Conservation (phyloP, 2,888 invertebrate genomes). For the Cremastinae sp. region DNA sequence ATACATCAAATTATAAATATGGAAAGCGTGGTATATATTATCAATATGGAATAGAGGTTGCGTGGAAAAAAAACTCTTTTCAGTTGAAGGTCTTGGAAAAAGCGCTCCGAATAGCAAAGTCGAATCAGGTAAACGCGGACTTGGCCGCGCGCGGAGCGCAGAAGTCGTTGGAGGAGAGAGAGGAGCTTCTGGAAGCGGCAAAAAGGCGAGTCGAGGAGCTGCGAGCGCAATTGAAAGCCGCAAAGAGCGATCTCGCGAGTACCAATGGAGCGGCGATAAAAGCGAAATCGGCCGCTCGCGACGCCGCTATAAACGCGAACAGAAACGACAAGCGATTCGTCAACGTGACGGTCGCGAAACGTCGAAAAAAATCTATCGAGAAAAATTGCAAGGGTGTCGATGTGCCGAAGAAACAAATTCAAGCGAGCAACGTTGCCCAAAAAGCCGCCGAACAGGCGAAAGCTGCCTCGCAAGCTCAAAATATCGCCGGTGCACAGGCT, state of each 20-base stretch:
- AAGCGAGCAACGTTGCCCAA: slow-evolving; percentile 85
- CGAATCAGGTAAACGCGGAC: slow-evolving; percentile 84
- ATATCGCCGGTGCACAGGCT: slow-evolving; percentile 85
- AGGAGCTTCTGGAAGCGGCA: slow-evolving; percentile 86
- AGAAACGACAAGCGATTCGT: slow-evolving; percentile 61
- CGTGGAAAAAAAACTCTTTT: too few species aligned
- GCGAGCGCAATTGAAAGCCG: slow-evolving; percentile 83
- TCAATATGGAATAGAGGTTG: too few species aligned
- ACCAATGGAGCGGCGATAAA: slow-evolving; percentile 86
- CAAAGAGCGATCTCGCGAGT: slow-evolving; percentile 84
- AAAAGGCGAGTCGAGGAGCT: slow-evolving; percentile 85
- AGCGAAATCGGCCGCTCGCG: slow-evolving; percentile 85
- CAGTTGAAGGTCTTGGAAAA: slow-evolving; percentile 80
- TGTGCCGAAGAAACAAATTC: slow-evolving; percentile 65
- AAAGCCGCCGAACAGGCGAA: slow-evolving; percentile 88
- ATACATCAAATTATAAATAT: too few species aligned
- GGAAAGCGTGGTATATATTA: too few species aligned
- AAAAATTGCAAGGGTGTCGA: slow-evolving; percentile 16
- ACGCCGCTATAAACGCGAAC: slow-evolving; percentile 84
- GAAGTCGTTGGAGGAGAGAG: slow-evolving; percentile 84
- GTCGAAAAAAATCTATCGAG: slow-evolving; percentile 37
- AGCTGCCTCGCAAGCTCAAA: slow-evolving; percentile 87
- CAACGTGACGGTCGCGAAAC: neutral
- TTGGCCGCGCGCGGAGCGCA: slow-evolving; percentile 83
- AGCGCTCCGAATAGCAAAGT: slow-evolving; percentile 81